These are phyloP conservation scores for Chloroceryle aenea DNA, from an alignment of 2,113 vertebrate species.

Conservation along the genomic window DNA sequence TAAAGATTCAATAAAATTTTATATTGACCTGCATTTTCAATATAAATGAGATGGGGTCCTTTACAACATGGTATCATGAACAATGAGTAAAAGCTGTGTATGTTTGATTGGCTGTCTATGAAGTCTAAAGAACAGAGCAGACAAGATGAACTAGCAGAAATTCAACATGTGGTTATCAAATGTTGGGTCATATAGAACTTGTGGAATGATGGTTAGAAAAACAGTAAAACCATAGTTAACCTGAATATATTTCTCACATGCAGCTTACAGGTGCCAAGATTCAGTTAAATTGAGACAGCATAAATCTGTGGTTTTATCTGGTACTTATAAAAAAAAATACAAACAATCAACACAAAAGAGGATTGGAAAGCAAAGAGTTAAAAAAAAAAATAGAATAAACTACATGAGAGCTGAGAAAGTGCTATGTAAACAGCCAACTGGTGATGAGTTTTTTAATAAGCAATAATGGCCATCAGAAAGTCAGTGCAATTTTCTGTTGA, in stretches of 20 bases:
- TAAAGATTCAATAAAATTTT: background rate
- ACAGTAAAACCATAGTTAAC: background rate
- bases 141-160: background rate
- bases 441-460: background rate
- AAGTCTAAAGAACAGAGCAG: background rate
- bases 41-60: background rate
- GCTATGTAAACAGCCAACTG: background rate
- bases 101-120: background rate
- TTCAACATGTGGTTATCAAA: background rate
- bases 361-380: background rate
- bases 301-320: background rate
- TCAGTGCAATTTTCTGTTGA: constrained; percentile 2
- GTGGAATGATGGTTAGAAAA: background rate
- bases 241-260: background rate
- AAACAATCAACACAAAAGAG: background rate
- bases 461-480: background rate
- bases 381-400: background rate
- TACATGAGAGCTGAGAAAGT: background rate
- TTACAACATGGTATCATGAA: background rate
- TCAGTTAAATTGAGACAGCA: background rate
- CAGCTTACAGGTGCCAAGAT: background rate
- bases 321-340: background rate
- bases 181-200: background rate
- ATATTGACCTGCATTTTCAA: background rate
- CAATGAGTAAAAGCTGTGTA: background rate